A percentile compares a stretch with the other conserved stretches of the same genome.
Conservation (phyloP, 2,113 vertebrate genomes). For the Ancistrus triradiatus region DNA sequence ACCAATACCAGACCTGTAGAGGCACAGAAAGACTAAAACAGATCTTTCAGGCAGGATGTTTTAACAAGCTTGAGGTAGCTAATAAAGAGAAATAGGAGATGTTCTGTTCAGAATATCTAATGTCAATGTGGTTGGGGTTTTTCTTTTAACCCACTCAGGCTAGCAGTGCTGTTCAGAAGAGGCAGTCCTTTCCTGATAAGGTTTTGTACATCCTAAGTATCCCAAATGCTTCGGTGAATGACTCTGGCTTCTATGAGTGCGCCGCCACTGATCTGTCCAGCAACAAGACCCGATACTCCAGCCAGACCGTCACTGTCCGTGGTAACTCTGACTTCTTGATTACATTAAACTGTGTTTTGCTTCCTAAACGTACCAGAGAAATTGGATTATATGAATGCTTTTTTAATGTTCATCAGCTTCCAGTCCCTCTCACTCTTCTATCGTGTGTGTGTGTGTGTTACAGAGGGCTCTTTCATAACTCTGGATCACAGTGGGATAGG, state of each 20-base stretch:
- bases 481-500: constrained; percentile 82
- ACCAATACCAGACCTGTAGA: constrained; percentile 25
- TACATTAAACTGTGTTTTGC: constrained; percentile 43
- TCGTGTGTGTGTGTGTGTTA: constrained; percentile 24
- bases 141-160: constrained; percentile 51
- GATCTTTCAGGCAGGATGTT: constrained; percentile 16
- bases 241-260: constrained; percentile 86
- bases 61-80: background rate
- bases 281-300: constrained; percentile 70
- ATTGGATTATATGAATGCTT: constrained; percentile 37
- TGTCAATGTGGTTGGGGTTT: background rate
- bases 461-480: constrained; percentile 75
- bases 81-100: background rate
- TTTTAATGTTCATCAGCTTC: background rate
- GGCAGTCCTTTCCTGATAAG: constrained; percentile 45
- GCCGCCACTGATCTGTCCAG: constrained; percentile 68
- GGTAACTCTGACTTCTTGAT: constrained; percentile 59
- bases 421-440: background rate
- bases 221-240: constrained; percentile 74
- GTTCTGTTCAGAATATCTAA: background rate
- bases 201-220: constrained; percentile 77
- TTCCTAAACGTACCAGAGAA: constrained; percentile 56
- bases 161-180: constrained; percentile 50
- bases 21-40: constrained; percentile 3
- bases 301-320: constrained; percentile 74